Percentiles rank a stretch among this genome's conserved stretches.
These are phyloP conservation scores for Panonychus citri DNA, from an alignment of 1,140 invertebrate species.

Conservation along the genomic window DNA sequence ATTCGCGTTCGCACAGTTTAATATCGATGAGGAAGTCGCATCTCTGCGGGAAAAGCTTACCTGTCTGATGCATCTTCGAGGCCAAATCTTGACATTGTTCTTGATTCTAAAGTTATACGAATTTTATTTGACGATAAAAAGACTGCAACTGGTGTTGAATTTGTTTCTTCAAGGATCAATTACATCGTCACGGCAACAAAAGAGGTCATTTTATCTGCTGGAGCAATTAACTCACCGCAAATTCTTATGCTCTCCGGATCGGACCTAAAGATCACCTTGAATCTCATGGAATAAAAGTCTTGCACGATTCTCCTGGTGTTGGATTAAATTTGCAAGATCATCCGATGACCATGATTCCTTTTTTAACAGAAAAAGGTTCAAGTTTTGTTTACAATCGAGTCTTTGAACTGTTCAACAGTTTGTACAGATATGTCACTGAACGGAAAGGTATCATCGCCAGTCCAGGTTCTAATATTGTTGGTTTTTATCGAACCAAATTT, in stretches of 20 bases:
- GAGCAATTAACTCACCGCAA: constrained; percentile 68
- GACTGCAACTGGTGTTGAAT: neutral
- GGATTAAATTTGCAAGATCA: constrained; percentile 27
- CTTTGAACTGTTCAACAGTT: neutral
- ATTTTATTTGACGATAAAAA: constrained; percentile 35
- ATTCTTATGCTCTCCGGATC: constrained; percentile 72
- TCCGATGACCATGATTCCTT: neutral
- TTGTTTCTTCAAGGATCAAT: constrained; percentile 32
- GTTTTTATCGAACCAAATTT: neutral
- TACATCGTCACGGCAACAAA: constrained; percentile 38
- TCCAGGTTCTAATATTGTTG: neutral
- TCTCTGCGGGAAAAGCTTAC: constrained; percentile 42
- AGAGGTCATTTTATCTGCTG: constrained; percentile 61
- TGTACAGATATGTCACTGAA: neutral
- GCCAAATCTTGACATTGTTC: constrained; percentile 58
- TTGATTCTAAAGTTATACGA: constrained; percentile 53
- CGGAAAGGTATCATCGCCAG: neutral
- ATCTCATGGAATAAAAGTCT: constrained; percentile 18
- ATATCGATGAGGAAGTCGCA: constrained; percentile 21
- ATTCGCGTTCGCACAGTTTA: constrained; percentile 37
- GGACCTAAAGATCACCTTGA: constrained; percentile 31
- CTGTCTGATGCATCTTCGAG: constrained; percentile 51
- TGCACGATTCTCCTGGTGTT: constrained; percentile 21
- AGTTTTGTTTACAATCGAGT: neutral
- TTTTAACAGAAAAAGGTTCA: neutral